Conservation (phyloP, 2,888 invertebrate genomes). For the Mystacides longicornis region DNA sequence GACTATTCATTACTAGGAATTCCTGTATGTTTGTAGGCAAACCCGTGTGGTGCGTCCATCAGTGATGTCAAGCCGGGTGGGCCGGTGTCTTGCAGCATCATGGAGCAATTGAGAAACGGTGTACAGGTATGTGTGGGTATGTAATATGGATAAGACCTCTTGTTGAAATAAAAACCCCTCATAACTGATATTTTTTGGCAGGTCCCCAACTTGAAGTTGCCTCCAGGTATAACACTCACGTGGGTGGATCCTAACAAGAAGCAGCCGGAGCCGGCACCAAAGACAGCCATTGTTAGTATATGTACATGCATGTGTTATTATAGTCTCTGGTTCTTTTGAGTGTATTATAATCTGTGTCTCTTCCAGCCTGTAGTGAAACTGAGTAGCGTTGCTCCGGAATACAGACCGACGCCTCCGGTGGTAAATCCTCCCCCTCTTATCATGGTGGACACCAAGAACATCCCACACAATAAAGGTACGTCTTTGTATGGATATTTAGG, state of each 20-base stretch:
- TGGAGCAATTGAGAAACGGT: constrained; percentile 46
- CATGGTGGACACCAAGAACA: constrained; percentile 38
- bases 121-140: constrained; percentile 40
- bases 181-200: constrained; percentile 27
- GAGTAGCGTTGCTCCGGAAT: constrained; percentile 33
- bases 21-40: constrained; percentile 5
- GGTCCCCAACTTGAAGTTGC: constrained; percentile 58
- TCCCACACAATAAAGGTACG: constrained; percentile 22
- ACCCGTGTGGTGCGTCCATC: neutral
- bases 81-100: constrained; percentile 42
- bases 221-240: constrained; percentile 75
- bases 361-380: constrained; percentile 41
- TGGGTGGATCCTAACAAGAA: constrained; percentile 55
- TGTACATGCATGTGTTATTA: neutral
- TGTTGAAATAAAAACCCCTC: neutral
- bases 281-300: constrained; percentile 21
- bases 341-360: too few species aligned
- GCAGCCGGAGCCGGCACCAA: constrained; percentile 26
- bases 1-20: too few species aligned
- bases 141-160: neutral
- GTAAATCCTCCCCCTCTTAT: constrained; percentile 40
- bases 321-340: neutral
- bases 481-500: too few species aligned
- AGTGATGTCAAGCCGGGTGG: constrained; percentile 18
- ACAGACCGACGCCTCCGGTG: constrained; percentile 38